Conservation (phyloP, 2,797 vertebrate species). For the Oophaga sylvatica region DNA sequence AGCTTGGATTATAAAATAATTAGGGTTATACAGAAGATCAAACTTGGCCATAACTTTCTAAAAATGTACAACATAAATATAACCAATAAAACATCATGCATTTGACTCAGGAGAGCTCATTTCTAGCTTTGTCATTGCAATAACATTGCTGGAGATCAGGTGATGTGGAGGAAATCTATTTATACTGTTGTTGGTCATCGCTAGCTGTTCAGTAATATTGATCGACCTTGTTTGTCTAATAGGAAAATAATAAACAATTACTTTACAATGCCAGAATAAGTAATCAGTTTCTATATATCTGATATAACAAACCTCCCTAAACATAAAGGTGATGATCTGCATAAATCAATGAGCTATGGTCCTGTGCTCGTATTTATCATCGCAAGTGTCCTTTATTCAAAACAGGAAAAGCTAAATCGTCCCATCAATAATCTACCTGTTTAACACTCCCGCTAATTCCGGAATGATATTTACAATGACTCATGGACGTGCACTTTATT, state of each 20-base stretch:
- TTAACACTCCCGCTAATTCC: slow-evolving; percentile 1
- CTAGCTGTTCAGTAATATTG: slow-evolving; percentile 91
- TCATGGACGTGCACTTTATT: slow-evolving; percentile 3
- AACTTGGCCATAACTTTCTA: background rate
- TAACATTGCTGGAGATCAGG: slow-evolving; percentile 93
- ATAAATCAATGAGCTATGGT: slow-evolving; percentile 96
- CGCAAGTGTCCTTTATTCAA: slow-evolving; percentile 69
- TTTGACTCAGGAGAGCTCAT: slow-evolving; percentile 25
- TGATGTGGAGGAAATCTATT: slow-evolving; percentile 92
- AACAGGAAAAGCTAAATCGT: slow-evolving; percentile 60
- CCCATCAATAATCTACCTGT: slow-evolving; percentile 26
- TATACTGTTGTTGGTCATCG: slow-evolving; percentile 95
- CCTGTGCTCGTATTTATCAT: slow-evolving; percentile 89
- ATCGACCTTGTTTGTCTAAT: slow-evolving; percentile 97
- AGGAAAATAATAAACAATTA: slow-evolving; percentile 99
- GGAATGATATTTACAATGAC: slow-evolving; percentile 13
- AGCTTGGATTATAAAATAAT: background rate
- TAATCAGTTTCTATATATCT: slow-evolving; percentile 99
- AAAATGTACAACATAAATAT: background rate
- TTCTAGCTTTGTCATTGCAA: slow-evolving; percentile 85
- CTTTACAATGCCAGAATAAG: slow-evolving; percentile 86
- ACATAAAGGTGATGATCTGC: slow-evolving; percentile 96
- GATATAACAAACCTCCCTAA: slow-evolving; percentile 84
- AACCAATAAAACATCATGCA: background rate
- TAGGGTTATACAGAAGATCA: background rate